Base-by-base conservation (phyloP, 2,888 invertebrate species). In the Muschampia plurimacula region DNA sequence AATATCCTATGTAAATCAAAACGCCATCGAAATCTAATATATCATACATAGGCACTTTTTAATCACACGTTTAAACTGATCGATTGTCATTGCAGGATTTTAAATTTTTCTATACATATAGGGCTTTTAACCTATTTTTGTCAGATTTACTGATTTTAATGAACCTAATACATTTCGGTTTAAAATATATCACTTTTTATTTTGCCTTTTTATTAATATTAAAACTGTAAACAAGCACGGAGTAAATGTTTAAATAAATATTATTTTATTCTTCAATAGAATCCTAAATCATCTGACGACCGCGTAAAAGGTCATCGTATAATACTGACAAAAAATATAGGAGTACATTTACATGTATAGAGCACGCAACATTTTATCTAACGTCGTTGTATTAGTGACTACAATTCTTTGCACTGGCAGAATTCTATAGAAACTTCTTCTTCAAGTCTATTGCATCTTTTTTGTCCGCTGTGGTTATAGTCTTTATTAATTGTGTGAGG, bases 401-500 rank as follows among this genome's bases (percentile, higher is more conserved):
- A 60, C 12, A 60, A 60, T 36, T 36, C n/a, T 60, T 60, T 36
- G 22, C 36, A 13, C 9, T 28, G n/a, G 0, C 10, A 28, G 6
- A 2, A 36, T 36, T 28, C 12, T 12, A 57, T 57, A 32, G 36
- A 60, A 60, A 36, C 32, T 8, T 49, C 49, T 52, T 60, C 6
- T 32, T n/a, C 32, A 60, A 60, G 49, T 28, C 65, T 22, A 32
- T 32, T 46, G 49, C 32, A 32, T 46, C 22, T 13, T 67, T 67
- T 60, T 68, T 59, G 28, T 67, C n/a, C n/a, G 46, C 36, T 59
- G 12, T 13, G 9, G 55, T 4, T n/a, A 41, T 41, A 62, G 39
- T 39, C 60, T 62, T 55, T 32, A 60, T 67, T 60, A 59, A 68
- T 62, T 68, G 46, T 69, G 44, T 59, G 60, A 62, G 60, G 49